Evolutionary conservation across 2,797 vertebrate genomes (phyloP).

Genomic region (Leucoraja ocellata): DNA sequence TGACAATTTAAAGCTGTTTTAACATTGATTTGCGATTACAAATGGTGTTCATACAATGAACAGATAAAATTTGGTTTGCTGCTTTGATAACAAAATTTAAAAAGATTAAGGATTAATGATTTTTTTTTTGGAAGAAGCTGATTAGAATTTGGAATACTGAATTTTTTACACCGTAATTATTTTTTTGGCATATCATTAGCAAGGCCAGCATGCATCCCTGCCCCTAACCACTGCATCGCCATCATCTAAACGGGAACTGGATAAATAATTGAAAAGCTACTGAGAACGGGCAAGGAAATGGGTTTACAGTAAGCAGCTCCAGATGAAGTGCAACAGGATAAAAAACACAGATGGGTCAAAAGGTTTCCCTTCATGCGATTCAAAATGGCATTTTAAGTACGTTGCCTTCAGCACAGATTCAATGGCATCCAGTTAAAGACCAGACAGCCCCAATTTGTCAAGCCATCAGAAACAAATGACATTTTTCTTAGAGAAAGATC

Average conservation of each 20-base stretch:
- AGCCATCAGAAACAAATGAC: neutral
- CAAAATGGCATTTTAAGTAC: constrained; percentile 14
- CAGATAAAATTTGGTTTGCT: neutral
- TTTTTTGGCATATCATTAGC: too few species aligned
- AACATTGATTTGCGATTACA: neutral
- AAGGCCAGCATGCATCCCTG: too few species aligned
- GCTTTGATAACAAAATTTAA: neutral
- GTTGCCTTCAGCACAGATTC: neutral
- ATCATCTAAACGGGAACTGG: neutral
- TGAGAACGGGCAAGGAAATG: neutral
- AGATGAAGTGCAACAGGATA: neutral
- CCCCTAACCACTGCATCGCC: neutral
- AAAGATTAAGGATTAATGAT: neutral
- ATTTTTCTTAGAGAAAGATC: neutral
- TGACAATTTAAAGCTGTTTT: neutral
- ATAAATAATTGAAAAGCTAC: neutral
- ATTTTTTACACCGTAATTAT: neutral
- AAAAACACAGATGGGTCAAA: neutral
- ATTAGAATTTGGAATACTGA: neutral
- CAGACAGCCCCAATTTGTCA: neutral
- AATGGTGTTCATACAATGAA: neutral
- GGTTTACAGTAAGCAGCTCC: neutral
- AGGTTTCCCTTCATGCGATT: neutral
- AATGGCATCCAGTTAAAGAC: neutral
- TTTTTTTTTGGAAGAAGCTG: neutral